Conservation (phyloP, 2,888 invertebrate genomes). For the Trilocha varians region DNA sequence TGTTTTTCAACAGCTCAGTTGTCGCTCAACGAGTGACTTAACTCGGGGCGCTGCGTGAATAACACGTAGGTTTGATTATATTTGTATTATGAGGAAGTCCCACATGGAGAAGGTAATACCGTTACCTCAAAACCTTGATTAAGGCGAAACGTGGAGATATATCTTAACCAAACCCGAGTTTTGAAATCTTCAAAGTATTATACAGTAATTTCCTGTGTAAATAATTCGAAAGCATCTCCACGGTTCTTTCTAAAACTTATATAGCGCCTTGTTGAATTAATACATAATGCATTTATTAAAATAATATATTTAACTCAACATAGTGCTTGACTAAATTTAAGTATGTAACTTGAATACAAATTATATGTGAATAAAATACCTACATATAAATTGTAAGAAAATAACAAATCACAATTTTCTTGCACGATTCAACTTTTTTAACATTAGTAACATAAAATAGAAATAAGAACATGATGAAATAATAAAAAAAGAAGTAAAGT, state of each 20-base stretch:
- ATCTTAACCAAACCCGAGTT: conserved; percentile 12
- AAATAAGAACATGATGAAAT: conserved; percentile 7
- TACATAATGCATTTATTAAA: conserved; percentile 7
- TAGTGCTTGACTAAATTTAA: conserved; percentile 40
- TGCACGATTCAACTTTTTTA: conserved; percentile 28
- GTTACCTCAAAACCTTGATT: conserved; percentile 62
- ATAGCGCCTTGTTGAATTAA: conserved; percentile 41
- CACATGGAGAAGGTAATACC: conserved; percentile 65
- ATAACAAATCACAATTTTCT: conserved; percentile 40
- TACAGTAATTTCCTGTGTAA: too few species aligned
- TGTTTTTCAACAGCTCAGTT: conserved; percentile 73
- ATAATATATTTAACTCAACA: conserved; percentile 28
- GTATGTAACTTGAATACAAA: conserved; percentile 37
- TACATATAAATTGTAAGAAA: conserved; percentile 7
- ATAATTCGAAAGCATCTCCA: conserved; percentile 40
- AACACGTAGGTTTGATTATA: conserved; percentile 72
- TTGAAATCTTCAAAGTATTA: too few species aligned
- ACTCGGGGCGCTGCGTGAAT: conserved; percentile 72
- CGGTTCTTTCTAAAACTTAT: conserved; percentile 31
- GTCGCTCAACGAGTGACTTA: conserved; percentile 71
- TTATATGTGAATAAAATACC: conserved; percentile 36
- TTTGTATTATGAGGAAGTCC: conserved; percentile 69
- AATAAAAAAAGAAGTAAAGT: conserved; percentile 14
- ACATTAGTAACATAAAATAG: neutral
- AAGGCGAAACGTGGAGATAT: conserved; percentile 46